Evolutionary conservation across 2,797 vertebrate genomes (phyloP), one percentile per base, ranked within the genome.

Genomic region (Etheostoma nigrum): DNA sequence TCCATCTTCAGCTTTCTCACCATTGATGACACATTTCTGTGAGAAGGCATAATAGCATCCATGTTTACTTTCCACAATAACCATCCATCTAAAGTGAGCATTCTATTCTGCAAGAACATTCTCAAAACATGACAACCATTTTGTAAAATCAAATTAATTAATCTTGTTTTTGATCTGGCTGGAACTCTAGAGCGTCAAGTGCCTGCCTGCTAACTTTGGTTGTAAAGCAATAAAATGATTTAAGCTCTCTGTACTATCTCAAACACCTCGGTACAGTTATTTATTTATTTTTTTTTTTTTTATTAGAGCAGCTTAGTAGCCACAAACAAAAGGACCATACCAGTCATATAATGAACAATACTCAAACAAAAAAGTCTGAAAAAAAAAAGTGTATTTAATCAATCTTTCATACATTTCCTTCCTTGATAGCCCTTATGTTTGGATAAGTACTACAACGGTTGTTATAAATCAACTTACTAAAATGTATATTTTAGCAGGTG

Each of bases 71-170:
- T 40, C 45, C 27, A 33, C 52, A 58, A 63, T 59, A 58, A 74
- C 16, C 60, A 66, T 65, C 72, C 15, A 64, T 74, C 75, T 68
- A 83, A 77, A 63, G 21, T 23, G 4, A 47, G 36, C 14, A 44
- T 63, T 61, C 10, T 54, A 27, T 72, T n/a, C 33, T 19, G 23
- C 30, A 23, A 13, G 36, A 45, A 72, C 72, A 63, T 15, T n/a
- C n/a, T 62, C 9, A 72, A 69, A 64, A 59, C 16, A 33, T 40
- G 10, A 16, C 1, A 1, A 55, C 11, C 16, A 54, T 49, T 51
- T 55, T 54, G 64, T 71, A 45, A 52, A 82, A 62, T 25, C 36
- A 58, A 64, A 72, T 52, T 0, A 54, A 40, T 75, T 59, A 5
- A 19, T 71, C 27, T 70, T 42, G 15, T 55, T 59, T 15, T 68